Evolutionary conservation across 2,797 vertebrate genomes (phyloP).

Genomic region (Craterocephalus amniculus): DNA sequence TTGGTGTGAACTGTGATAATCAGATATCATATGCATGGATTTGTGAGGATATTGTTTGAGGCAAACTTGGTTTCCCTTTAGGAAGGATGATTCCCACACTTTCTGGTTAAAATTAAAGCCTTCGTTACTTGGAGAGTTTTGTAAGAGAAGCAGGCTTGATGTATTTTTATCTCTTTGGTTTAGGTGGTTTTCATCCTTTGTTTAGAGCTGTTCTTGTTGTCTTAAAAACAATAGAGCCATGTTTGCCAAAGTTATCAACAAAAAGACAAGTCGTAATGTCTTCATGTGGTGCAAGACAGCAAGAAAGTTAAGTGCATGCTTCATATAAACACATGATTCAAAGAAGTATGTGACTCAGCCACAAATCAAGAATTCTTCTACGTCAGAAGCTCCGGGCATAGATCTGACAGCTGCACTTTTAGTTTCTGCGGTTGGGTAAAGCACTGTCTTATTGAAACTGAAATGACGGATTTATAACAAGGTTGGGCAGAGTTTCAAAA

Average conservation of each 20-base stretch:
- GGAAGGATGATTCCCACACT: conserved; percentile 41
- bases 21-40: conserved; percentile 38
- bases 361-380: conserved; percentile 2
- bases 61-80: conserved; percentile 10
- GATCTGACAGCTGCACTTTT: neutral
- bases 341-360: conserved; percentile 6
- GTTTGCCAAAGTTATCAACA: neutral
- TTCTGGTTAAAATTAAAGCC: conserved; percentile 41
- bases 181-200: conserved; percentile 5
- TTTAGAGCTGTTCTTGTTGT: neutral
- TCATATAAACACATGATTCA: neutral
- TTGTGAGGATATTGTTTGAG: conserved; percentile 33
- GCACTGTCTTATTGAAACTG: neutral
- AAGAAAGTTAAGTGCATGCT: neutral
- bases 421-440: neutral
- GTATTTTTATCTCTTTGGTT: conserved; percentile 11
- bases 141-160: conserved; percentile 39
- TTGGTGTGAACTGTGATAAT: conserved; percentile 48
- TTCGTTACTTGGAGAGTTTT: conserved; percentile 9
- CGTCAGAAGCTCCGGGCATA: neutral
- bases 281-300: neutral
- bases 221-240: neutral
- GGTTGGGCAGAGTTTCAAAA: neutral
- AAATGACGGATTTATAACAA: neutral
- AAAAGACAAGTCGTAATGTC: neutral